Conservation (phyloP, 2,888 invertebrate genomes). For the Ophion slaviceki region DNA sequence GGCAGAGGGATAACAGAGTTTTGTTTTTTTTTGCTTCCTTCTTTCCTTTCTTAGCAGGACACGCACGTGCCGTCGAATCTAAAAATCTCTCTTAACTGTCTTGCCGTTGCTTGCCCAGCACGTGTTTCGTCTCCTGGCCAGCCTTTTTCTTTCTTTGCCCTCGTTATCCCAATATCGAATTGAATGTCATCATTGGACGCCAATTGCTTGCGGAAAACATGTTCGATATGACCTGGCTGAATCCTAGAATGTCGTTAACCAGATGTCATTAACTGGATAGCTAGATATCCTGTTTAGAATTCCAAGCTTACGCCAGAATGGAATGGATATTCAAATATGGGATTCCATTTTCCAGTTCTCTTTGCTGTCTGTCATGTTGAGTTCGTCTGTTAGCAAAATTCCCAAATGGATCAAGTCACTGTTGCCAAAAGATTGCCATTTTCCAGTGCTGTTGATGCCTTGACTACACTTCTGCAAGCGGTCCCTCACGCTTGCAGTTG, state of each 20-base stretch:
- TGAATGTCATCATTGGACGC: constrained; percentile 6
- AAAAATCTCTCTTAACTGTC: constrained; percentile 66
- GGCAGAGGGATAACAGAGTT: constrained; percentile 48
- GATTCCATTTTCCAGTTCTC: no score
- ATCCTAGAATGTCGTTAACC: not conserved
- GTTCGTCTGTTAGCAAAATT: no score
- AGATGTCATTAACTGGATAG: not conserved
- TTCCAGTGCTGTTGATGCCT: no score
- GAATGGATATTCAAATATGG: not conserved
- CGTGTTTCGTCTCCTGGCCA: not conserved
- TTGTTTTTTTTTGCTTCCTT: constrained; percentile 46
- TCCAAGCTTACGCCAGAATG: no score
- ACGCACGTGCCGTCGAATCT: constrained; percentile 72
- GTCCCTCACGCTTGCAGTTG: not conserved
- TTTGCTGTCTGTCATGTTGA: no score
- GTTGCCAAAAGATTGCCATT: no score
- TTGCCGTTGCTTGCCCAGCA: constrained; percentile 15
- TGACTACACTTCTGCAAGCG: no score
- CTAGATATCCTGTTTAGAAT: no score
- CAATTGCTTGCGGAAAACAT: not conserved
- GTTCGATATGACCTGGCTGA: no score
- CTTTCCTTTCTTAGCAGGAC: constrained; percentile 54
- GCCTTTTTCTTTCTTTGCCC: constrained; percentile 28
- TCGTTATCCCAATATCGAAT: constrained; percentile 44
- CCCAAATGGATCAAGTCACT: no score